Base-by-base conservation (phyloP, 30 jellyfish, hydroid and myxozoan genomes). In the Catostylus mosaicus region DNA sequence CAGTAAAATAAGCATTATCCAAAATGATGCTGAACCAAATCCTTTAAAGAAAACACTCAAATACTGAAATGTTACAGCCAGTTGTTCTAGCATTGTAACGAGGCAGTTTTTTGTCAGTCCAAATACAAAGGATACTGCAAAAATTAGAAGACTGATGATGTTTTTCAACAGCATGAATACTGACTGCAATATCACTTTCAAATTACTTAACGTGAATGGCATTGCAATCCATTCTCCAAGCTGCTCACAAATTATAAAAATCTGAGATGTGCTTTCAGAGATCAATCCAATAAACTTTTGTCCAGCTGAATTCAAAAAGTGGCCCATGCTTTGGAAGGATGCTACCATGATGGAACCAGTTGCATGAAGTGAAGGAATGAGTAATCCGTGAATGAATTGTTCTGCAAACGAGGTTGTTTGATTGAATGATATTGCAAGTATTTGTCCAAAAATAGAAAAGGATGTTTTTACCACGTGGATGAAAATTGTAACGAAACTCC, bases 171-270 rank as follows among this genome's bases (percentile, higher is more conserved):
- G 37, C 36, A 24, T 8, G 31, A 61, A 43, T 10, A 78, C 16
- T 37, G 89, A 61, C 23, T 33, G 61, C 23, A 78, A 27, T 5
- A 78, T 38, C 10, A 18, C 57, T 16, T 30, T 32, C 19, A 78
- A 59, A 60, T 78, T 78, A 4, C 30, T 35, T n/a, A 78, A 30
- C 40, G 82, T 78, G 50, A 78, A 78, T 64, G 89, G 89, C 82
- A 78, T 60, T 3, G 66, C 32, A 29, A 78, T 78, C 54, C 70
- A 64, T 16, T 66, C 80, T 16, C 46, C 89, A n/a, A 78, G 31
- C n/a, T 77, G 70, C 32, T 64, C 82, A 40, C 38, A 40, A 29
- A 78, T 7, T 3, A 12, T 43, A 18, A 16, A 0, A 26, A 45
- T 23, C 0, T 64, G 66, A 3, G 47, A 20, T 50, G 38, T 35